A percentile compares a stretch with the other conserved stretches of the same genome.
Conservation (phyloP, 2,113 vertebrate species). For the Campylomormyrus tamandua region DNA sequence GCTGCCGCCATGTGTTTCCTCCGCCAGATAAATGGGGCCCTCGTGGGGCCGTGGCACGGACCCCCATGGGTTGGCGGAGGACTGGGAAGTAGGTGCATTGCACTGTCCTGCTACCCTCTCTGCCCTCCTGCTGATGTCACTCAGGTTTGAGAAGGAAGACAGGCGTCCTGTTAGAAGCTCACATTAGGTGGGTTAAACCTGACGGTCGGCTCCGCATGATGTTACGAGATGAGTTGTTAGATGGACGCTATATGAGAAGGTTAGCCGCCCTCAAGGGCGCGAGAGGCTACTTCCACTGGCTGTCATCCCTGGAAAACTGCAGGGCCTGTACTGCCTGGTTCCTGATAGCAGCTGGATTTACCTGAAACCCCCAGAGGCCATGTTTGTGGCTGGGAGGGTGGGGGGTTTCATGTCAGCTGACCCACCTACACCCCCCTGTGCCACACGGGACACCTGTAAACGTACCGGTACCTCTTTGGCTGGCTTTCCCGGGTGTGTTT, state of each 20-base stretch:
- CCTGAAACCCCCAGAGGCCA: neutral
- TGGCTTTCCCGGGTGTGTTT: constrained; percentile 77
- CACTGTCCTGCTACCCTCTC: constrained; percentile 54
- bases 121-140: constrained; percentile 51
- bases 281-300: constrained; percentile 49
- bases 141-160: constrained; percentile 64
- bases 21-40: constrained; percentile 14
- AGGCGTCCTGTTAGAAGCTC: constrained; percentile 40
- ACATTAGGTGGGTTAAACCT: constrained; percentile 56
- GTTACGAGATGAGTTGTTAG: constrained; percentile 55
- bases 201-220: constrained; percentile 61
- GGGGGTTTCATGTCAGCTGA: neutral
- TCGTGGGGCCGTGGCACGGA: constrained; percentile 32
- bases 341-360: neutral
- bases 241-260: constrained; percentile 9
- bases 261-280: constrained; percentile 55
- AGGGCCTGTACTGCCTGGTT: neutral
- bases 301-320: neutral
- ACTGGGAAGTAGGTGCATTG: constrained; percentile 61
- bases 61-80: constrained; percentile 72
- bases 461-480: constrained; percentile 68
- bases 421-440: neutral
- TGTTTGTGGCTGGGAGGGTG: neutral
- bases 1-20: neutral
- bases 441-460: neutral